Percentiles rank a stretch among this genome's conserved stretches.
Conservation (phyloP, 2,113 vertebrate genomes). For the Hystrix brachyura region DNA sequence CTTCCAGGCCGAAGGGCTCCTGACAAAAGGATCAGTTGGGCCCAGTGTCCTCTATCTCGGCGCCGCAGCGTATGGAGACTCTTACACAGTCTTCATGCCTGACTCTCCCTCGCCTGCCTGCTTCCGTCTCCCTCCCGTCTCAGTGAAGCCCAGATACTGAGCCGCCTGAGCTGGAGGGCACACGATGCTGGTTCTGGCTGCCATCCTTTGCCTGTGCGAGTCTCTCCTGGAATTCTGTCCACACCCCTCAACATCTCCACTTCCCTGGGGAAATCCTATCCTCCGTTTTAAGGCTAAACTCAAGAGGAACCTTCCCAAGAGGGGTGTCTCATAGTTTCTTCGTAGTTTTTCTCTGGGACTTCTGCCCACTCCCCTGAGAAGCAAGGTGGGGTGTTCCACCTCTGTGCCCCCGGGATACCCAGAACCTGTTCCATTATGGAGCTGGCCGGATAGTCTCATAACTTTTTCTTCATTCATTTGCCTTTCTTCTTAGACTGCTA, state of each 20-base stretch:
- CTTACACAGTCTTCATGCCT: not conserved
- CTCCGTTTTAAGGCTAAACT: not conserved
- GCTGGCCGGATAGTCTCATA: not conserved
- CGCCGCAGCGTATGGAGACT: not conserved
- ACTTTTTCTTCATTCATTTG: not conserved
- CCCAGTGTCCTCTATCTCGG: not conserved
- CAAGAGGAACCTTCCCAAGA: not conserved
- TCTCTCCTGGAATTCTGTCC: not conserved
- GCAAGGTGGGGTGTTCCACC: not conserved
- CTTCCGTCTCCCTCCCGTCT: not conserved
- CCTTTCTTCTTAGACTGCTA: not conserved
- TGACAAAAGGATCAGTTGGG: not conserved
- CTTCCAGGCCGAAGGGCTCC: not conserved
- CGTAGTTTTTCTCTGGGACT: not conserved
- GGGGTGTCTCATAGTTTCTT: not conserved
- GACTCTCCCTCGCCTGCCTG: too few species aligned
- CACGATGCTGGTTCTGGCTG: not conserved
- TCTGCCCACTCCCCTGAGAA: not conserved
- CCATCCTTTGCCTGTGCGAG: not conserved
- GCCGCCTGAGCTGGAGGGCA: not conserved
- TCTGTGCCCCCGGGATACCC: not conserved
- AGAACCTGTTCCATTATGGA: not conserved
- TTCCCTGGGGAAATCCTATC: not conserved
- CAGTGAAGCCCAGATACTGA: not conserved
- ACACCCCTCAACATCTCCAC: not conserved